These are phyloP conservation scores for Bostrychus sinensis DNA, from an alignment of 2,113 vertebrate genomes.

Conservation along the genomic window DNA sequence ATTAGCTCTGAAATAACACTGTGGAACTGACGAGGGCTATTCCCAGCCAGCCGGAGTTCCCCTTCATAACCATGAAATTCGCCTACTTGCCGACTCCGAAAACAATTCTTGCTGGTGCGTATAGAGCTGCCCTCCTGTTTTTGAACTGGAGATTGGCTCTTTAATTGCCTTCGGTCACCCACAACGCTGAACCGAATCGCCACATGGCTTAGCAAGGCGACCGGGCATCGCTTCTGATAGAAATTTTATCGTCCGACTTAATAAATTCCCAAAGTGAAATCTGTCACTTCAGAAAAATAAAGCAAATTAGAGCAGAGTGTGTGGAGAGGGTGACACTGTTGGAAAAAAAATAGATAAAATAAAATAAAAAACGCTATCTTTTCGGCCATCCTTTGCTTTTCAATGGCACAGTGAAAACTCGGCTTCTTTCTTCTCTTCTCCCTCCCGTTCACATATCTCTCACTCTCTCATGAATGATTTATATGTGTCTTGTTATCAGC, in stretches of 20 bases:
- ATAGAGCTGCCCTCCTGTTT: slow-evolving; percentile 72
- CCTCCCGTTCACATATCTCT: slow-evolving; percentile 84
- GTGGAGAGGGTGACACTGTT: slow-evolving; percentile 81
- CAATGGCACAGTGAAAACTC: slow-evolving; percentile 81
- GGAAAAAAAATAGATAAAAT: too few species aligned
- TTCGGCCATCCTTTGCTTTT: slow-evolving; percentile 78
- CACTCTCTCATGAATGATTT: slow-evolving; percentile 99
- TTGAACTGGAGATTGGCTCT: slow-evolving; percentile 66
- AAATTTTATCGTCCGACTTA: slow-evolving; percentile 83
- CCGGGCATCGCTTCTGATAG: slow-evolving; percentile 78
- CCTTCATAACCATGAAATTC: slow-evolving; percentile 79
- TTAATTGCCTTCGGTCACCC: slow-evolving; percentile 83
- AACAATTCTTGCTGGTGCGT: slow-evolving; percentile 80
- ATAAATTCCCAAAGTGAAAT: slow-evolving; percentile 85
- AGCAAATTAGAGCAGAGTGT: slow-evolving; percentile 78
- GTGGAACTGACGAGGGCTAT: slow-evolving; percentile 67
- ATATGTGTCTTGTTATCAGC: slow-evolving; percentile 99
- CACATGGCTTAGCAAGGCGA: slow-evolving; percentile 74
- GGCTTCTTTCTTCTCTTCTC: slow-evolving; percentile 77
- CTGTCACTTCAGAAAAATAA: slow-evolving; percentile 75
- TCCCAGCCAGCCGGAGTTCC: slow-evolving; percentile 70
- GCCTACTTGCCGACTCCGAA: slow-evolving; percentile 77
- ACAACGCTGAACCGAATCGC: slow-evolving; percentile 70
- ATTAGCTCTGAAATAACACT: slow-evolving; percentile 77
- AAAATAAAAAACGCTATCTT: slow-evolving; percentile 81